A percentile compares a stretch with the other conserved stretches of the same genome.
phyloP scores from a whole-genome alignment of 2,888 invertebrate genomes.

The Campopleginae sp. region DNA sequence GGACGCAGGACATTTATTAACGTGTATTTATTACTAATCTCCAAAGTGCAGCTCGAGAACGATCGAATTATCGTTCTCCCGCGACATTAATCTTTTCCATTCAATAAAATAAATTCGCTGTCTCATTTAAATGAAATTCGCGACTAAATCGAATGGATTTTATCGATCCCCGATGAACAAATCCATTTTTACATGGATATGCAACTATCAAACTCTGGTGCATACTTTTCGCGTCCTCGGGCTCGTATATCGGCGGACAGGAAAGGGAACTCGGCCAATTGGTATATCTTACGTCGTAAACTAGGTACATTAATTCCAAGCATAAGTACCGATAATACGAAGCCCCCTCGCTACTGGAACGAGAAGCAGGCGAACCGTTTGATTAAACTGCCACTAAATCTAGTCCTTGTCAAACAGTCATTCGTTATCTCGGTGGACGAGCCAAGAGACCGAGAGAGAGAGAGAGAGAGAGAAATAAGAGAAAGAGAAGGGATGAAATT shows the following conservation, averaged over 20 bases:
- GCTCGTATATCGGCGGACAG: background rate
- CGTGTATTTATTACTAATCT: background rate
- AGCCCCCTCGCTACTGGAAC: slow-evolving; percentile 56
- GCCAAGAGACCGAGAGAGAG: slow-evolving; percentile 21
- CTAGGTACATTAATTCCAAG: slow-evolving; percentile 66
- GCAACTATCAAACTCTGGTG: background rate
- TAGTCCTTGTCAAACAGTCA: slow-evolving; percentile 69
- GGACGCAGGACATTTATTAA: background rate
- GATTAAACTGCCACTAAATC: slow-evolving; percentile 71
- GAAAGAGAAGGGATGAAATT: background rate
- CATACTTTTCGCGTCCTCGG: background rate
- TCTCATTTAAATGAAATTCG: background rate
- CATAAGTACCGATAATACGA: slow-evolving; percentile 68
- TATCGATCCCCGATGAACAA: background rate
- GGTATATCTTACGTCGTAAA: slow-evolving; percentile 67
- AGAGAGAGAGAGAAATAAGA: slow-evolving; percentile 9
- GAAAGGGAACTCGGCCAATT: slow-evolving; percentile 56
- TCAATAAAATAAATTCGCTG: background rate
- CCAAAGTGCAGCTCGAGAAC: background rate
- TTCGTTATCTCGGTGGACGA: slow-evolving; percentile 68
- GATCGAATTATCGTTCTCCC: background rate
- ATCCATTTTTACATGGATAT: background rate
- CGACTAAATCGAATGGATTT: background rate
- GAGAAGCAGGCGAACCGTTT: slow-evolving; percentile 61
- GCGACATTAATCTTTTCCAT: background rate